phyloP scores from a whole-genome alignment of 2,113 vertebrate species.

The Paradisaea rubra region DNA sequence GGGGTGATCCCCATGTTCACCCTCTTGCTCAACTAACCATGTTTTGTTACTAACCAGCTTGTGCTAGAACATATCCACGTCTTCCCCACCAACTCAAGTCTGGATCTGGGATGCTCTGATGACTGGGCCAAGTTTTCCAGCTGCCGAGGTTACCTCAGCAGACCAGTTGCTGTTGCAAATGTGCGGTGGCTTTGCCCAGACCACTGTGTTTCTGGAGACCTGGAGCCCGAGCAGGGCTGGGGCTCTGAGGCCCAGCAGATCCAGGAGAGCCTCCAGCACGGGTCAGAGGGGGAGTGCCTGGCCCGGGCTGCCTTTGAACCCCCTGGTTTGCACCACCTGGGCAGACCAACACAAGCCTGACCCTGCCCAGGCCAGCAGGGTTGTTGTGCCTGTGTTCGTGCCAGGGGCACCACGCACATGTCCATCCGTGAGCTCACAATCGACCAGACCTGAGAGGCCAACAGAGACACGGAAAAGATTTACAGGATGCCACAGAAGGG shows the following conservation, averaged over 20 bases:
- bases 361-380: accelerated
- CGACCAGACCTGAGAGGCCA: background rate
- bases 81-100: background rate
- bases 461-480: background rate
- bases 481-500: background rate
- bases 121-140: background rate
- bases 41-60: background rate
- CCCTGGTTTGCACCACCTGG: background rate
- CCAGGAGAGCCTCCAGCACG: accelerated
- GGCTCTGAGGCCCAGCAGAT: background rate
- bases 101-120: background rate
- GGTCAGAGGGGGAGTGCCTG: background rate
- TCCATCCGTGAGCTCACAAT: accelerated
- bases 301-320: background rate
- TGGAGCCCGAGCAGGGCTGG: background rate
- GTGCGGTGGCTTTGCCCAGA: background rate
- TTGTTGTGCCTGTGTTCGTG: accelerated
- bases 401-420: accelerated
- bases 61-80: background rate
- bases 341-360: background rate
- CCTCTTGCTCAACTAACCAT: background rate
- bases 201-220: background rate
- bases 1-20: background rate
- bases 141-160: background rate
- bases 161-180: background rate